A percentile compares a stretch with the other conserved stretches of the same genome.
These are phyloP conservation scores for Cosmia pyralina DNA, from an alignment of 2,888 invertebrate species.

Conservation along the genomic window DNA sequence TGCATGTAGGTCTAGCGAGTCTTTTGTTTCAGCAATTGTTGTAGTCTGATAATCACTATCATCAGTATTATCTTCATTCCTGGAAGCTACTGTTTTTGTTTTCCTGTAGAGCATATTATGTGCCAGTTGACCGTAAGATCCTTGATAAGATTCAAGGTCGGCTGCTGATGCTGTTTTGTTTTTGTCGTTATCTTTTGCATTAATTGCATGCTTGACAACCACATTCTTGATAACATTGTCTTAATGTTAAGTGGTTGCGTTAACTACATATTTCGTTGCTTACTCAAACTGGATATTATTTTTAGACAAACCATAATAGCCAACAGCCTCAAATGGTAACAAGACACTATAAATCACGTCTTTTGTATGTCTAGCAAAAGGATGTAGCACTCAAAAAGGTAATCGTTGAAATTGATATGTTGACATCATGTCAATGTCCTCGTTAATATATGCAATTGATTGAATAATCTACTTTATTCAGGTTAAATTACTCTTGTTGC, in stretches of 20 bases:
- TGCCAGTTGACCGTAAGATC: not conserved
- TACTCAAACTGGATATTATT: not conserved
- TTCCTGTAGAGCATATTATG: not conserved
- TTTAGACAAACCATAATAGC: not conserved
- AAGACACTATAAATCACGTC: conserved; percentile 14
- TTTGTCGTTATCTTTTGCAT: conserved; percentile 10
- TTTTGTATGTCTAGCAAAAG: conserved; percentile 7
- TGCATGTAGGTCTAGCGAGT: conserved; percentile 29
- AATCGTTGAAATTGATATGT: conserved; percentile 29
- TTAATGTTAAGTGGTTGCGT: not conserved
- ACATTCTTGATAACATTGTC: not conserved
- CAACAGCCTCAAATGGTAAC: not conserved
- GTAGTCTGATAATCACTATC: conserved; percentile 5
- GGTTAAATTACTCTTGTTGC: too few species aligned
- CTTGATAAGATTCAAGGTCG: conserved; percentile 32
- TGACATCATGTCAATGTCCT: conserved; percentile 41
- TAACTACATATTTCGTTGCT: not conserved
- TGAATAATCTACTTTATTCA: conserved; percentile 26
- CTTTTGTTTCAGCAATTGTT: conserved; percentile 55
- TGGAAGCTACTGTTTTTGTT: conserved; percentile 30
- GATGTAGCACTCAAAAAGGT: conserved; percentile 36
- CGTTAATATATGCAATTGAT: conserved; percentile 34
- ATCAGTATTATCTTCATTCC: conserved; percentile 25
- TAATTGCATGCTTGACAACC: conserved; percentile 3
- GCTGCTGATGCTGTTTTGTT: conserved; percentile 14